Conservation (phyloP, 2,113 vertebrate genomes). For the Ondatra zibethicus region DNA sequence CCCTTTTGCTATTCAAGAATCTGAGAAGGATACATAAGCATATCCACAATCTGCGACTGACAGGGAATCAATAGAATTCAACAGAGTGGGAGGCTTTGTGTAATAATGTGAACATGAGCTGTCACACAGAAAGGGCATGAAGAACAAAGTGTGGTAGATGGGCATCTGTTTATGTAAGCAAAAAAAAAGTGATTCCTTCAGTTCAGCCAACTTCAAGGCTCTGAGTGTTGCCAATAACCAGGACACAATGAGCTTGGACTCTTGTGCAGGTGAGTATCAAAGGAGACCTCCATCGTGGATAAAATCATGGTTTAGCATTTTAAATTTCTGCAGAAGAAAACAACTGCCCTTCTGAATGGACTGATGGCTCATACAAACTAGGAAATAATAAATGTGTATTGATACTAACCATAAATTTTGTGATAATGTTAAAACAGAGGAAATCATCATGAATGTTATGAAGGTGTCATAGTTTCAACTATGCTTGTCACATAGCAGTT, state of each 20-base stretch:
- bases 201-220: not conserved
- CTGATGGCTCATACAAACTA: not conserved
- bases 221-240: not conserved
- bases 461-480: not conserved
- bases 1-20: not conserved
- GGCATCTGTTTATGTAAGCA: fast-evolving
- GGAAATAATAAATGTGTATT: not conserved
- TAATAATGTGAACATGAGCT: not conserved
- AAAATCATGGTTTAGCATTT: not conserved
- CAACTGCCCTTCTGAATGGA: fast-evolving
- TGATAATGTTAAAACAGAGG: not conserved
- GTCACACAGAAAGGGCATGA: not conserved
- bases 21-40: not conserved
- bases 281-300: not conserved
- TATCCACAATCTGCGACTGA: not conserved
- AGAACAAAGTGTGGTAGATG: not conserved
- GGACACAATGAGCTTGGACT: not conserved
- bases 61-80: not conserved
- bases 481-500: not conserved
- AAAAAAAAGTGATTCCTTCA: not conserved
- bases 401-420: not conserved
- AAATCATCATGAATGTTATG: not conserved
- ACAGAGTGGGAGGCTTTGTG: not conserved
- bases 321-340: not conserved
- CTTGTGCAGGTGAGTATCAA: not conserved